Evolutionary conservation across 2,113 vertebrate species (phyloP).

Genomic region (Rhinogobius similis): DNA sequence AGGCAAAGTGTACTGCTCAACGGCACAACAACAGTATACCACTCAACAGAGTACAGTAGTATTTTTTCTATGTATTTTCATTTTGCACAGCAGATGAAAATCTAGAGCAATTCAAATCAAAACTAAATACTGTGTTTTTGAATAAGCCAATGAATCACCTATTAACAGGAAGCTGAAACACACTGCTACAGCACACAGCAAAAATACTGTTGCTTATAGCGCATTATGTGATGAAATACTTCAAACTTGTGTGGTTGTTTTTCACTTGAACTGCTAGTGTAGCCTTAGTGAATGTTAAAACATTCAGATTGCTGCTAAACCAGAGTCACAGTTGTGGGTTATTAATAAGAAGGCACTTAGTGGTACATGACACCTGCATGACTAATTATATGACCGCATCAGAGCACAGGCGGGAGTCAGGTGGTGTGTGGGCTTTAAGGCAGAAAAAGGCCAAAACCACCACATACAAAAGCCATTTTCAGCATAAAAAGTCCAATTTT

Average conservation of each 20-base stretch:
- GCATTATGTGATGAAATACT: not conserved
- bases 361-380: conserved; percentile 6
- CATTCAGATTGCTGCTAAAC: not conserved
- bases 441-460: conserved; percentile 34
- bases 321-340: not conserved
- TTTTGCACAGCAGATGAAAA: too few species aligned
- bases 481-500: conserved; percentile 47
- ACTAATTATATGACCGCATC: conserved; percentile 15
- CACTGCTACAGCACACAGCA: not conserved
- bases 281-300: not conserved
- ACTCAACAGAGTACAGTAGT: too few species aligned
- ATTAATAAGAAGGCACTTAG: conserved; percentile 6
- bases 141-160: too few species aligned
- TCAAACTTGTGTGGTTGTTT: too few species aligned
- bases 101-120: too few species aligned
- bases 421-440: conserved; percentile 32
- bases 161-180: too few species aligned
- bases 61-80: too few species aligned
- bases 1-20: too few species aligned
- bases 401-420: conserved; percentile 17
- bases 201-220: not conserved
- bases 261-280: not conserved
- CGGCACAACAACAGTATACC: too few species aligned
- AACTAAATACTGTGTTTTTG: too few species aligned
- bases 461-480: conserved; percentile 39